A percentile compares a stretch with the other conserved stretches of the same genome.
These are phyloP conservation scores for Lasius fuliginosus DNA, from an alignment of 2,888 invertebrate species.

Conservation along the genomic window DNA sequence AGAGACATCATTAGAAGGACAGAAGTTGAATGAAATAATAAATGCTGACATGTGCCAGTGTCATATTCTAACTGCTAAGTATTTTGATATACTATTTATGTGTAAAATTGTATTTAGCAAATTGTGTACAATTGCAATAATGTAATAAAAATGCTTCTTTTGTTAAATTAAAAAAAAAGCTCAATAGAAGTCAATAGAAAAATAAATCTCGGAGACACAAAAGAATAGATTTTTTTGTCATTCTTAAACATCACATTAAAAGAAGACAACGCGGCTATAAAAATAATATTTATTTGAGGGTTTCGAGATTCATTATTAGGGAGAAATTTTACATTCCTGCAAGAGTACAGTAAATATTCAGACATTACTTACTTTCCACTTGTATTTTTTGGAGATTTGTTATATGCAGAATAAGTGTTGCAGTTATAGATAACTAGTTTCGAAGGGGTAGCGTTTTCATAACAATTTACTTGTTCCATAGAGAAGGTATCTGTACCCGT, in stretches of 20 bases:
- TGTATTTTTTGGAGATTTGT: background rate
- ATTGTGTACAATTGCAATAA: background rate
- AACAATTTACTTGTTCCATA: constrained; percentile 81
- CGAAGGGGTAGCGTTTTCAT: constrained; percentile 65
- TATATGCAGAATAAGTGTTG: constrained; percentile 50
- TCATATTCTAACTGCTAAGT: constrained; percentile 50
- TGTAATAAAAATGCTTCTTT: background rate
- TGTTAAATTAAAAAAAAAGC: background rate
- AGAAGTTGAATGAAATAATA: background rate
- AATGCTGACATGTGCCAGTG: background rate
- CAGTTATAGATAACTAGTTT: constrained; percentile 55
- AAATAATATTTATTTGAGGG: constrained; percentile 6
- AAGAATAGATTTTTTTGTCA: constrained; percentile 3
- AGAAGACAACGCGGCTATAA: constrained; percentile 77
- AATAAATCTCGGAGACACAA: background rate
- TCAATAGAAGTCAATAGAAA: background rate
- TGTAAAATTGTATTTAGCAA: constrained; percentile 10
- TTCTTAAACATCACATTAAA: constrained; percentile 39
- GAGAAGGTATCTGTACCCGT: constrained; percentile 84
- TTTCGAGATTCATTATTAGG: background rate
- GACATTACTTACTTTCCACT: constrained; percentile 28
- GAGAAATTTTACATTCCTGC: background rate
- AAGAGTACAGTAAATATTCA: background rate
- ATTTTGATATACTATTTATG: constrained; percentile 35
- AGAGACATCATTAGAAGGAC: background rate